Evolutionary conservation across 2,797 vertebrate species (phyloP).

Genomic region (Rhadinocentrus ornatus): DNA sequence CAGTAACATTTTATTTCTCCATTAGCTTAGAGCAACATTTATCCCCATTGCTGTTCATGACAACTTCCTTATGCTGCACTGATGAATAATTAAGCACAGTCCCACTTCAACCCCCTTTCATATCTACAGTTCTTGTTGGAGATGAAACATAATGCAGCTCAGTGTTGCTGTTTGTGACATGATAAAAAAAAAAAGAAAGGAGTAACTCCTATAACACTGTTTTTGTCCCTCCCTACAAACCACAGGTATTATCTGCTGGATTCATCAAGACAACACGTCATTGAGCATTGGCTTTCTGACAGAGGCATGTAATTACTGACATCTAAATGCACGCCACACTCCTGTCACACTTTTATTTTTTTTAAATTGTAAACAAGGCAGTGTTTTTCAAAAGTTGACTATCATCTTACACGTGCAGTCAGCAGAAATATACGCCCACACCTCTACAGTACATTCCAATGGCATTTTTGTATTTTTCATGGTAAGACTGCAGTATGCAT

Average conservation of each 20-base stretch:
- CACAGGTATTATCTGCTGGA: not conserved
- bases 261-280: not conserved
- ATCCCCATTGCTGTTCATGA: constrained; percentile 22
- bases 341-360: not conserved
- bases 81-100: constrained; percentile 52
- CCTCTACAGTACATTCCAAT: constrained; percentile 11
- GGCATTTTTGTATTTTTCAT: constrained; percentile 18
- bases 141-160: constrained; percentile 26
- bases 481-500: constrained; percentile 6
- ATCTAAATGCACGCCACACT: constrained; percentile 13
- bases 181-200: constrained; percentile 27
- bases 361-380: constrained; percentile 25
- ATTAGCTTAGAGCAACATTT: constrained; percentile 20
- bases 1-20: not conserved
- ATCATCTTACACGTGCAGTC: not conserved
- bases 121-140: constrained; percentile 22
- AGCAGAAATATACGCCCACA: constrained; percentile 20
- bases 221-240: not conserved
- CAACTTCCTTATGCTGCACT: constrained; percentile 25
- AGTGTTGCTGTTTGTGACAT: constrained; percentile 24
- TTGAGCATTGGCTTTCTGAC: not conserved
- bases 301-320: constrained; percentile 23
- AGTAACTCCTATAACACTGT: constrained; percentile 38
- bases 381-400: constrained; percentile 28
- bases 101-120: constrained; percentile 17